Evolutionary conservation across 2,113 vertebrate genomes (phyloP).

Genomic region (Cryptotis parvus): DNA sequence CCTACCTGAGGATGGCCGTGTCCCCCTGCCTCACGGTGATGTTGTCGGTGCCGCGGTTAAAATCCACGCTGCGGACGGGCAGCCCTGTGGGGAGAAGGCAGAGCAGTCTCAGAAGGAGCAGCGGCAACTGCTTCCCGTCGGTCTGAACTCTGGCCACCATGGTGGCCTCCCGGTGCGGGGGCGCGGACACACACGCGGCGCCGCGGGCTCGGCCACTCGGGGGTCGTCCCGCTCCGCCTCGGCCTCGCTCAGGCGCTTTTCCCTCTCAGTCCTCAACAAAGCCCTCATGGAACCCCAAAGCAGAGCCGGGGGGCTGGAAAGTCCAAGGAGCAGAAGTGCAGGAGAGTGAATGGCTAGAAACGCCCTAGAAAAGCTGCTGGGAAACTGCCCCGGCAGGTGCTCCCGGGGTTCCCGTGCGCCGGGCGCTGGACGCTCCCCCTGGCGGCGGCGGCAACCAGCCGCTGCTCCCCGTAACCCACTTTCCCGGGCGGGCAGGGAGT

Average conservation of each 20-base stretch:
- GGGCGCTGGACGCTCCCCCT: background rate
- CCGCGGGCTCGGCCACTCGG: no score
- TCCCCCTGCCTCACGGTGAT: constrained; percentile 99
- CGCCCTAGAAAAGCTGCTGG: no score
- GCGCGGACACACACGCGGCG: no score
- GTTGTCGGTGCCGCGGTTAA: constrained; percentile 98
- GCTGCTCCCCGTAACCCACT: no score
- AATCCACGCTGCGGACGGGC: constrained; percentile 98
- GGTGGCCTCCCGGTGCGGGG: constrained; percentile 87
- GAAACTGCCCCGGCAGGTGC: no score
- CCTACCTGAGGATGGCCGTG: constrained; percentile 98
- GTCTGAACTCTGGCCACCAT: constrained; percentile 94
- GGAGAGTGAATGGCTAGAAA: no score
- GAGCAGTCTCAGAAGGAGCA: constrained; percentile 97
- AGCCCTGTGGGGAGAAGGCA: constrained; percentile 99
- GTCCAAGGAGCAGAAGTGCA: background rate
- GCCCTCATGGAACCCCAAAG: no score
- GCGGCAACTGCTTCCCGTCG: constrained; percentile 95
- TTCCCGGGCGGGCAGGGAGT: no score
- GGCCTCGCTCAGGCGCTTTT: no score
- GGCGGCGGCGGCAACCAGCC: constrained; percentile 10
- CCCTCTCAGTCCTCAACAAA: background rate
- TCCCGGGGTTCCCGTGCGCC: no score
- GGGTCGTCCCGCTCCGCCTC: no score
- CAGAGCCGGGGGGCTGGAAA: background rate